A percentile compares a stretch with the other conserved stretches of the same genome.
These are phyloP conservation scores for Aegithalos caudatus DNA, from an alignment of 2,113 vertebrate genomes.

Conservation along the genomic window DNA sequence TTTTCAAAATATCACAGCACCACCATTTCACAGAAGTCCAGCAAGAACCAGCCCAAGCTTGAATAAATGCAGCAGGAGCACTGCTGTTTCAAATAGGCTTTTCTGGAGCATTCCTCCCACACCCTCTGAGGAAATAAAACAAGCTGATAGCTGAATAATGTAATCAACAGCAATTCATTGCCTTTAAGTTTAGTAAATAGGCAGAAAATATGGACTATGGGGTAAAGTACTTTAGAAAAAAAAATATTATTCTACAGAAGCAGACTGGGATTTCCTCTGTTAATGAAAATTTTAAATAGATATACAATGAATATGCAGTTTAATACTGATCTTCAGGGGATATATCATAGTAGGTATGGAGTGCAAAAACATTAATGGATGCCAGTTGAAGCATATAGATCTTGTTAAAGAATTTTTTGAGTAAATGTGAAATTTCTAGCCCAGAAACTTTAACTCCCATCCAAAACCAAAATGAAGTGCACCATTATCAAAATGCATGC, in stretches of 20 bases:
- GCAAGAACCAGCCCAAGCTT: background rate
- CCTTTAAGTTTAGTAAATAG: background rate
- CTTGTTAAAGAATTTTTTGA: background rate
- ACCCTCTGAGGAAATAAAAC: background rate
- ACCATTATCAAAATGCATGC: background rate
- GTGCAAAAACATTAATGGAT: background rate
- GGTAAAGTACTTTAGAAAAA: background rate
- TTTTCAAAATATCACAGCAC: background rate
- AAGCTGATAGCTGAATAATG: constrained; percentile 11
- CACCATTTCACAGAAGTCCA: background rate
- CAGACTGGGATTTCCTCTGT: background rate
- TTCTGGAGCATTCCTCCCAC: background rate
- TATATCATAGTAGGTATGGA: background rate
- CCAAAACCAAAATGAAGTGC: background rate
- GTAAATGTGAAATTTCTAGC: background rate
- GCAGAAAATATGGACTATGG: background rate
- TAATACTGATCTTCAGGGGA: background rate
- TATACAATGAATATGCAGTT: background rate
- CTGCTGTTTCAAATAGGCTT: background rate
- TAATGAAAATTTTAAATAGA: background rate
- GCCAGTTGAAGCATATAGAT: background rate
- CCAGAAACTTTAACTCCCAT: background rate
- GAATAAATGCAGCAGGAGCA: background rate
- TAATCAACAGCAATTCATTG: constrained; percentile 24
- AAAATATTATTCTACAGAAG: background rate